These are phyloP conservation scores for Heterohyrax brucei DNA, from an alignment of 2,797 vertebrate genomes.

Conservation along the genomic window DNA sequence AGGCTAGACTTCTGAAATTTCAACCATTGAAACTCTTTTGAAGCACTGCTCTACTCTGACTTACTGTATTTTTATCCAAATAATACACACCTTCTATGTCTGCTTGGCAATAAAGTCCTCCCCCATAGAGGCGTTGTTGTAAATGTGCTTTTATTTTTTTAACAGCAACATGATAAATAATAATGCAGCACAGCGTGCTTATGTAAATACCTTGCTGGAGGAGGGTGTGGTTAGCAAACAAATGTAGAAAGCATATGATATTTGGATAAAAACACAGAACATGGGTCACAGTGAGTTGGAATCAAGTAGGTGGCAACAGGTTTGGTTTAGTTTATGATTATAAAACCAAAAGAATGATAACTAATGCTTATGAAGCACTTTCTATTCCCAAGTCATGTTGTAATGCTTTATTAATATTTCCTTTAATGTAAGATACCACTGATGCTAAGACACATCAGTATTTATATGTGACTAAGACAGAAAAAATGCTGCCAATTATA, in stretches of 20 bases:
- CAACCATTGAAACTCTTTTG: too few species aligned
- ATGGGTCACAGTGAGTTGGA: background rate
- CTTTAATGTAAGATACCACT: background rate
- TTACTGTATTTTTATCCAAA: background rate
- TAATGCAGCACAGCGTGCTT: too few species aligned
- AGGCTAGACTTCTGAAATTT: too few species aligned
- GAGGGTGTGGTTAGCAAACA: too few species aligned
- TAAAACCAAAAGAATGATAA: constrained; percentile 53
- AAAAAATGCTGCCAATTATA: constrained; percentile 11
- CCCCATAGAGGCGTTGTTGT: too few species aligned
- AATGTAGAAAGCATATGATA: too few species aligned
- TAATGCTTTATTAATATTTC: constrained; percentile 47
- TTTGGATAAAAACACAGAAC: too few species aligned
- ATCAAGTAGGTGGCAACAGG: background rate
- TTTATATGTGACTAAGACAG: background rate
- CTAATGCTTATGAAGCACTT: background rate
- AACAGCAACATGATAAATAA: too few species aligned
- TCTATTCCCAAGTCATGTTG: background rate
- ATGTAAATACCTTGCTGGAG: too few species aligned
- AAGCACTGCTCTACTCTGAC: background rate
- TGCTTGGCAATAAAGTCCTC: too few species aligned
- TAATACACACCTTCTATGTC: too few species aligned
- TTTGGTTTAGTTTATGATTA: background rate
- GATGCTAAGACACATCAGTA: background rate
- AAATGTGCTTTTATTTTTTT: too few species aligned